phyloP scores from a whole-genome alignment of 2,797 vertebrate species.

The Pangasius djambal region DNA sequence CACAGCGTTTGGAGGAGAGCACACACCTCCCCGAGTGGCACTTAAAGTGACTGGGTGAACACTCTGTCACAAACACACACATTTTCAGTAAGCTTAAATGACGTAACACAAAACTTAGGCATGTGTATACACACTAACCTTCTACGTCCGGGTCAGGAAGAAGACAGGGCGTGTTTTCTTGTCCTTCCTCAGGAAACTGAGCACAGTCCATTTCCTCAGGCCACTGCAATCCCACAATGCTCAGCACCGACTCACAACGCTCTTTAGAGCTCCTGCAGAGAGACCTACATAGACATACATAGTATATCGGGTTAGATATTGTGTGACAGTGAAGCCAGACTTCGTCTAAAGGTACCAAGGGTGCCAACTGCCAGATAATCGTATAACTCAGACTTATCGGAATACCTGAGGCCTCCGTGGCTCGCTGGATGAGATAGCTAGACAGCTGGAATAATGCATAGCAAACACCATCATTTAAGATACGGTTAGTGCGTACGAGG shows the following conservation, averaged over 20 bases:
- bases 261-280: constrained; percentile 88
- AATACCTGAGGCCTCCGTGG: too few species aligned
- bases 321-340: background rate
- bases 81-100: background rate
- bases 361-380: background rate
- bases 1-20: constrained; percentile 86
- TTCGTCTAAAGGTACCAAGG: background rate
- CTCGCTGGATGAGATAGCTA: background rate
- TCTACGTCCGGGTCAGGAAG: constrained; percentile 86
- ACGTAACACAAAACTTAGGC: background rate
- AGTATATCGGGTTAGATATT: background rate
- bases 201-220: constrained; percentile 90
- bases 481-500: background rate
- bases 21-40: constrained; percentile 90
- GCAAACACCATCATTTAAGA: background rate
- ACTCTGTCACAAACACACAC: constrained; percentile 76
- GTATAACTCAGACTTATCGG: background rate
- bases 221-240: constrained; percentile 92
- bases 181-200: constrained; percentile 88
- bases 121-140: constrained; percentile 66
- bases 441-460: background rate
- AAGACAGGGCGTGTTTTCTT: constrained; percentile 81
- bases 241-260: constrained; percentile 89
- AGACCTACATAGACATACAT: constrained; percentile 68
- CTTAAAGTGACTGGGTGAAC: constrained; percentile 94